Percentiles rank a stretch among this genome's conserved stretches.
These are phyloP conservation scores for Tor tambroides DNA, from an alignment of 2,113 vertebrate species.

Conservation along the genomic window DNA sequence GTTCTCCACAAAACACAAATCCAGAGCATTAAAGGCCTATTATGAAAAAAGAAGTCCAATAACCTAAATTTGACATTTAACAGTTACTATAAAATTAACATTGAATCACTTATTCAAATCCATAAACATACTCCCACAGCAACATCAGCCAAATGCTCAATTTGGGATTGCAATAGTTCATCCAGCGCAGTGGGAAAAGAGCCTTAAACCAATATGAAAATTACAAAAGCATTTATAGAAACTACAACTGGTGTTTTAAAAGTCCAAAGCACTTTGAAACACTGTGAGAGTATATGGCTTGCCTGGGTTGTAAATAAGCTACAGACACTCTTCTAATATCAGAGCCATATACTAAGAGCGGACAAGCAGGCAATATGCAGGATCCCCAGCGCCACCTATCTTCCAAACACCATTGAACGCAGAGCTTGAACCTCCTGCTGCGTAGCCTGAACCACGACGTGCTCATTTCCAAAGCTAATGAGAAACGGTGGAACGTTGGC, in stretches of 20 bases:
- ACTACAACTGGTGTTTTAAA: constrained; percentile 42
- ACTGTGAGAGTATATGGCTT: constrained; percentile 4
- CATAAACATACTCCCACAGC: constrained; percentile 13
- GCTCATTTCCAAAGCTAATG: constrained; percentile 62
- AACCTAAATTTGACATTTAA: constrained; percentile 30
- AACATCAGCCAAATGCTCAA: constrained; percentile 17
- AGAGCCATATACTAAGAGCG: background rate
- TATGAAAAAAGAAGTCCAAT: constrained; percentile 10
- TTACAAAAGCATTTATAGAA: constrained; percentile 42
- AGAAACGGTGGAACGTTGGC: constrained; percentile 46
- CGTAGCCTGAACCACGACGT: constrained; percentile 28
- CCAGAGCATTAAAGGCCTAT: background rate
- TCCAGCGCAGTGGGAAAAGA: constrained; percentile 32
- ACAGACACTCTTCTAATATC: constrained; percentile 20
- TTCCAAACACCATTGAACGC: constrained; percentile 10
- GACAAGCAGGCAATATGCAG: constrained; percentile 17
- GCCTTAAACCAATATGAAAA: constrained; percentile 43
- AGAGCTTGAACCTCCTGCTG: constrained; percentile 24
- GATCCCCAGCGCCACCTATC: constrained; percentile 60
- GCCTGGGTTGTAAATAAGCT: constrained; percentile 36
- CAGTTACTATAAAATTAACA: constrained; percentile 41
- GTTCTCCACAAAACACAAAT: constrained; percentile 23
- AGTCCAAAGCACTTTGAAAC: constrained; percentile 42
- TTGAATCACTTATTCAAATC: constrained; percentile 35
- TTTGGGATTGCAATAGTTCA: constrained; percentile 23